Evolutionary conservation across 2,888 invertebrate genomes (phyloP), one percentile per base, ranked within the genome.

Genomic region (Cosmia trapezina): DNA sequence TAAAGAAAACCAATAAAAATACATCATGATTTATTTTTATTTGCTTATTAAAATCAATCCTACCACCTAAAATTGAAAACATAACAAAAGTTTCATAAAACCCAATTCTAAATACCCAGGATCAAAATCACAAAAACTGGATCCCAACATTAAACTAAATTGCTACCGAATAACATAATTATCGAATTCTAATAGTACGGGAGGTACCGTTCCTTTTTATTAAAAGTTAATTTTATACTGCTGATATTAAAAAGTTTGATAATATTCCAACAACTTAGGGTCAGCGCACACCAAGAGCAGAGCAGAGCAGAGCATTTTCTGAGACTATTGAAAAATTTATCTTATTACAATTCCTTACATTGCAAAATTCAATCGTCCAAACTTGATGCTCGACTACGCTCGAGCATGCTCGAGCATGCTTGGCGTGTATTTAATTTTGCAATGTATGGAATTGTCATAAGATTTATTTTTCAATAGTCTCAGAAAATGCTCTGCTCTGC

Each of bases 61-160:
- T 56, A 69, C 45, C 64, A 65, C 41, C 71, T 71, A 62, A 68
- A 61, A 43, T 53, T 60, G 51, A 73, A 63, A 67, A 76, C 54
- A 64, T 71, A 76, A 79, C 70, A 75, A 78, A 66, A 73, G 8
- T 6, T 33, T 71, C 63, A 67, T 11, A 70, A 75, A 73, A 61
- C 67, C 65, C 67, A 56, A 63, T 33, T 60, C 56, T 80, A 80
- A 64, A 53, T 59, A 33, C 14, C 56, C 59, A 65, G 43, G 45
- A 22, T 57, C 28, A 69, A 49, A 71, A 62, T 60, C 12, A 72
- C 61, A 66, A 69, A 57, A 28, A 62, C 43, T 51, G 28, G 17
- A 65, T 65, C 56, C 67, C 41, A 78, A 74, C 45, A 70, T 41
- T 63, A 49, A 49, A 66, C 45, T 41, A 78, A 37, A 47, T 45